Evolutionary conservation across 2,888 invertebrate genomes (phyloP).

Genomic region (Drosophila nigritarsus): DNA sequence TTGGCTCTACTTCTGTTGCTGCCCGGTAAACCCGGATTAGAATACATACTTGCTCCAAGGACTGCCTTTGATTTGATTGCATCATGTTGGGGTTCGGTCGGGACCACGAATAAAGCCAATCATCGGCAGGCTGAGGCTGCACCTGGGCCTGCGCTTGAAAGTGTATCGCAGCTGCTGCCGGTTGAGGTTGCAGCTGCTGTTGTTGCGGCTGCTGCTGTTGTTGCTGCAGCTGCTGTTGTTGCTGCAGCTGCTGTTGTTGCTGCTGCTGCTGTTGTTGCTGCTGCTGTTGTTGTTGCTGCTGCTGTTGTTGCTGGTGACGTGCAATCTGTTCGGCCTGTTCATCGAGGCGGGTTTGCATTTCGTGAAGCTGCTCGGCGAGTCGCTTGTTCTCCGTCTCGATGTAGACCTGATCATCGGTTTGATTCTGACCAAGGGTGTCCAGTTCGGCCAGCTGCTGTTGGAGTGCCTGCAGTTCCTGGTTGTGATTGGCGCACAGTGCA

Average conservation of each 20-base stretch:
- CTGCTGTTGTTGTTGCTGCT: neutral
- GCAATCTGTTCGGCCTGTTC: conserved; percentile 49
- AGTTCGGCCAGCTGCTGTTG: conserved; percentile 83
- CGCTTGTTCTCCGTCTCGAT: conserved; percentile 87
- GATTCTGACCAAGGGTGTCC: conserved; percentile 84
- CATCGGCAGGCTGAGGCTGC: conserved; percentile 28
- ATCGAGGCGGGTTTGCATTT: conserved; percentile 86
- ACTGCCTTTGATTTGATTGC: neutral
- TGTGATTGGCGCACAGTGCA: conserved; percentile 82
- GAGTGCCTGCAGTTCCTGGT: conserved; percentile 82
- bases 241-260: neutral
- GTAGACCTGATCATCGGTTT: conserved; percentile 85
- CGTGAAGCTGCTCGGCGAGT: conserved; percentile 86
- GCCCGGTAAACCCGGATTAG: neutral
- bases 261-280: neutral
- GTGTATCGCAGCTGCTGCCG: neutral
- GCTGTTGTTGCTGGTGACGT: conserved; percentile 13
- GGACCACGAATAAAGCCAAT: conserved; percentile 44
- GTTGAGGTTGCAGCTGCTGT: neutral
- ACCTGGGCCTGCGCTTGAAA: conserved; percentile 65
- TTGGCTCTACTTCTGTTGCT: neutral
- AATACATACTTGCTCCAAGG: conserved; percentile 19
- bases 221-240: too few species aligned
- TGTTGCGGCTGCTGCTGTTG: neutral
- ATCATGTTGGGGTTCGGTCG: neutral